A percentile compares a stretch with the other conserved stretches of the same genome.
phyloP scores from a whole-genome alignment of 2,888 invertebrate genomes.

The Yponomeuta plumbellus region DNA sequence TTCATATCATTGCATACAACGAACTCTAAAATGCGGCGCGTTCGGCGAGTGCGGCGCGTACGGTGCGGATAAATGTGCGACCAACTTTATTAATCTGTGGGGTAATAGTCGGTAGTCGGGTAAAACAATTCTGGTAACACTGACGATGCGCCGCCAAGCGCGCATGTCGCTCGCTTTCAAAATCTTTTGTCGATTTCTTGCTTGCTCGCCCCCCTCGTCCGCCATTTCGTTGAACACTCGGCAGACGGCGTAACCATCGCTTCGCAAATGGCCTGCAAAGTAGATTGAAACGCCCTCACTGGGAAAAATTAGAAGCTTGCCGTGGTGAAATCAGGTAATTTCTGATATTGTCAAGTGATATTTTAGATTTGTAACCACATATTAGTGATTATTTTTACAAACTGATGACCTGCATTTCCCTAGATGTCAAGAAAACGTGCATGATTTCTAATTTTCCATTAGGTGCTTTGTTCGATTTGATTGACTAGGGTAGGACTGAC shows the following conservation, averaged over 20 bases:
- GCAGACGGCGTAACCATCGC: not conserved
- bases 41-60: no score
- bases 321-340: slow-evolving; percentile 30
- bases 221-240: slow-evolving; percentile 7
- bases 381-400: slow-evolving; percentile 20
- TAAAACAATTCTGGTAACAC: not conserved
- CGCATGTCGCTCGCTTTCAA: not conserved
- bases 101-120: not conserved
- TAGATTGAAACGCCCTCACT: slow-evolving; percentile 68
- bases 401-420: slow-evolving; percentile 15
- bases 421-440: slow-evolving; percentile 18
- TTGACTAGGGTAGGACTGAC: slow-evolving; percentile 33
- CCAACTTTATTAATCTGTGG: not conserved
- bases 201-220: not conserved
- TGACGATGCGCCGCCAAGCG: not conserved
- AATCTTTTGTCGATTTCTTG: no score
- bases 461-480: slow-evolving; percentile 16
- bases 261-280: not conserved
- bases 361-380: slow-evolving; percentile 28
- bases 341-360: slow-evolving; percentile 13
- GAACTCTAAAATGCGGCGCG: no score
- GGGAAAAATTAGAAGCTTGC: slow-evolving; percentile 53
- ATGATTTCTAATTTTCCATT: slow-evolving; percentile 23
- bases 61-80: no score
- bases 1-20: no score